phyloP scores from a whole-genome alignment of 2,888 invertebrate genomes.

The Drosophila histrio region DNA sequence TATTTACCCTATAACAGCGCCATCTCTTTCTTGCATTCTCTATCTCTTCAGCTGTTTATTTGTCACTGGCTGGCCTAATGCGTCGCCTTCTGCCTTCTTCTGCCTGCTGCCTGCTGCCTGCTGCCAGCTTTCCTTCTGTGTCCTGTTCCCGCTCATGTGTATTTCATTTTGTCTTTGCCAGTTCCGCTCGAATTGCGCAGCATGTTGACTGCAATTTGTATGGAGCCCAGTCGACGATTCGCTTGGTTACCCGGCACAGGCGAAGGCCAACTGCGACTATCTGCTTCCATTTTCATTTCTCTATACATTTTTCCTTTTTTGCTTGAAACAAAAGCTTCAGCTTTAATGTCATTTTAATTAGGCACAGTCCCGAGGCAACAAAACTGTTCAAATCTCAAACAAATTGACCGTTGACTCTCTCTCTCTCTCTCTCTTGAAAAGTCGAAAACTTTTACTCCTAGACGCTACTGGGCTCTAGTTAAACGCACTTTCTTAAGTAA shows the following conservation, averaged over 20 bases:
- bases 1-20: conserved; percentile 7
- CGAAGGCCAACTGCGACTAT: conserved; percentile 63
- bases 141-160: conserved; percentile 65
- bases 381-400: conserved; percentile 66
- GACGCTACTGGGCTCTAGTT: conserved; percentile 34
- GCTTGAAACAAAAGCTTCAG: conserved; percentile 39
- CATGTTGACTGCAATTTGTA: conserved; percentile 79
- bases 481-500: conserved; percentile 49
- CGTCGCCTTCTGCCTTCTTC: conserved; percentile 36
- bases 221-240: conserved; percentile 62
- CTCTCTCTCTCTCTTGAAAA: conserved; percentile 39
- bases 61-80: conserved; percentile 75
- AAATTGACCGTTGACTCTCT: conserved; percentile 74
- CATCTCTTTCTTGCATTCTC: not conserved
- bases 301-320: not conserved
- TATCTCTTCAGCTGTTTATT: conserved; percentile 64
- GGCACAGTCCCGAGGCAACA: conserved; percentile 51
- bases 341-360: conserved; percentile 76
- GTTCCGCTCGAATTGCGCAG: conserved; percentile 74
- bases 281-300: not conserved
- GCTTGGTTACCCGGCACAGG: conserved; percentile 63
- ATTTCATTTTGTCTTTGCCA: conserved; percentile 72
- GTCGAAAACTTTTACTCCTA: conserved; percentile 46
- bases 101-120: conserved; percentile 7
- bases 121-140: conserved; percentile 36